Evolutionary conservation across 2,797 vertebrate species (phyloP).

Genomic region (Meda fulgida): DNA sequence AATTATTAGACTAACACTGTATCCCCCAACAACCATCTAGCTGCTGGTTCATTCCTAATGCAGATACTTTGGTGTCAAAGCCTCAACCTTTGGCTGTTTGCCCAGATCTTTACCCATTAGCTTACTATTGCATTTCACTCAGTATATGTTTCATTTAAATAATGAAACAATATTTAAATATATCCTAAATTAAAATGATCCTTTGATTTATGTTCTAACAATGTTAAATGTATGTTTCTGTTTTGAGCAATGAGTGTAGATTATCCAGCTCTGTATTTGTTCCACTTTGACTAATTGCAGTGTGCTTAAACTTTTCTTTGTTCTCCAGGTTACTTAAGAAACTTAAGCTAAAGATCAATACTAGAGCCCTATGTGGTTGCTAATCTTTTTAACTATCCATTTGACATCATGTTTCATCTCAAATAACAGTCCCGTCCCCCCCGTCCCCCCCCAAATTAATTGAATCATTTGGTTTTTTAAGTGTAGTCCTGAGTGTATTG

Average conservation of each 20-base stretch:
- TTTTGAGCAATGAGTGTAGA: background rate
- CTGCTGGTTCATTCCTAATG: constrained; percentile 4
- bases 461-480: constrained; percentile 40
- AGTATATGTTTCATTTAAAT: background rate
- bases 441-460: background rate
- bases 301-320: background rate
- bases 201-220: background rate
- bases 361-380: background rate
- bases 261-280: background rate
- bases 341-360: constrained; percentile 5
- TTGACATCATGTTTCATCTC: background rate
- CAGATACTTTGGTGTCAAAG: background rate
- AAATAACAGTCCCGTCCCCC: background rate
- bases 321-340: background rate
- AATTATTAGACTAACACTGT: background rate
- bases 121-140: background rate
- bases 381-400: constrained; percentile 5
- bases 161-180: background rate
- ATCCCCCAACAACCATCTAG: background rate
- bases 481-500: constrained; percentile 6
- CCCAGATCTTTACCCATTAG: background rate
- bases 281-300: background rate
- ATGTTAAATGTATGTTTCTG: background rate
- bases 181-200: background rate
- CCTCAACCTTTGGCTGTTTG: background rate